These are phyloP conservation scores for Pantelozetes paolii DNA, from an alignment of 2,888 invertebrate species.

Conservation along the genomic window DNA sequence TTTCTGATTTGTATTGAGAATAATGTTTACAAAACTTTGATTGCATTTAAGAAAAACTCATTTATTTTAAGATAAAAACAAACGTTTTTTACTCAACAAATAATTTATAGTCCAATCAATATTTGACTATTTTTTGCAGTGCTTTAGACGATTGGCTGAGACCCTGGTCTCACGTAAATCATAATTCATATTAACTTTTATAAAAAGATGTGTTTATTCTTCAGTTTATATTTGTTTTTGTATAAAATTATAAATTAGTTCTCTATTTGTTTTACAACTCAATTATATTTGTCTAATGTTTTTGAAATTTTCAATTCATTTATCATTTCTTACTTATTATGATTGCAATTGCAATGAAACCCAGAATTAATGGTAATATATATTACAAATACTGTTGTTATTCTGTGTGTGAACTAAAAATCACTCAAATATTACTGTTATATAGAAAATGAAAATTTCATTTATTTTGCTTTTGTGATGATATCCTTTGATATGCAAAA, in stretches of 20 bases:
- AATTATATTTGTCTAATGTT: constrained; percentile 1
- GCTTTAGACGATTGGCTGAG: neutral
- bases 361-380: neutral
- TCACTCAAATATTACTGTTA: too few relatives aligned
- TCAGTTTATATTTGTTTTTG: constrained; percentile 7
- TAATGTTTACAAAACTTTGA: neutral
- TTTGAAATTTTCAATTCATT: constrained; percentile 4
- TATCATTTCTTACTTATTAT: constrained; percentile 8
- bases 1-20: neutral
- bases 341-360: constrained; percentile 2
- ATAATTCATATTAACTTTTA: neutral
- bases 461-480: too few relatives aligned
- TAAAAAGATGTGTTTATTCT: neutral
- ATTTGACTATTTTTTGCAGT: neutral
- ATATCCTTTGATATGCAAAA: neutral
- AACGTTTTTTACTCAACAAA: neutral
- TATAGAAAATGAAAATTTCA: too few relatives aligned
- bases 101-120: neutral
- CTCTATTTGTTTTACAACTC: constrained; percentile 31
- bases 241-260: constrained; percentile 31
- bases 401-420: too few relatives aligned
- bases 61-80: neutral
- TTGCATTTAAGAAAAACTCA: neutral
- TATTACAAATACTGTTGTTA: too few relatives aligned
- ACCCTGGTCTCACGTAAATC: constrained; percentile 24